These are phyloP conservation scores for Tragulus kanchil DNA, from an alignment of 2,113 vertebrate species.

Conservation along the genomic window DNA sequence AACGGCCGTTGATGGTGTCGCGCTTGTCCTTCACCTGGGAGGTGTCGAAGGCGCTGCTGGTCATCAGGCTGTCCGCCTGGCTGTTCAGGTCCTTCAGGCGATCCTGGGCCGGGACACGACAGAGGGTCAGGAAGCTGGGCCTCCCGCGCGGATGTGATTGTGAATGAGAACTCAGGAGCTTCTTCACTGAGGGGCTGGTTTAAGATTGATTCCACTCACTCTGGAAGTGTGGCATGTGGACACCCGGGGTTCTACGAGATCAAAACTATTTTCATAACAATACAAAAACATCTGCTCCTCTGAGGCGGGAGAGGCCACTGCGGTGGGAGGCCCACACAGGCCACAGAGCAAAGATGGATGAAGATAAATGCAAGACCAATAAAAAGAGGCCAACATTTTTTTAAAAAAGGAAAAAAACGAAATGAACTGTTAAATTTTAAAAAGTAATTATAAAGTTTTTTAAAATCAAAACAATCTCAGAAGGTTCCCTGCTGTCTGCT, in stretches of 20 bases:
- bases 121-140: background rate
- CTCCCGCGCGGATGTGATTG: accelerated
- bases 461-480: background rate
- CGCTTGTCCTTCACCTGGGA: slow-evolving; percentile 97
- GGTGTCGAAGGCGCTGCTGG: slow-evolving; percentile 97
- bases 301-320: too few relatives aligned
- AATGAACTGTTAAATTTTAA: background rate
- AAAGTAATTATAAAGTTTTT: background rate
- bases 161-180: background rate
- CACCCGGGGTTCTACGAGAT: background rate
- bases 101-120: slow-evolving; percentile 86
- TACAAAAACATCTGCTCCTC: background rate
- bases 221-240: too few relatives aligned
- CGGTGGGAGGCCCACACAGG: too few relatives aligned
- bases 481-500: background rate
- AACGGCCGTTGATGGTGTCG: slow-evolving; percentile 94
- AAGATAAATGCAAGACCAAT: too few relatives aligned
- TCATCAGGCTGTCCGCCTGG: slow-evolving; percentile 98
- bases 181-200: background rate
- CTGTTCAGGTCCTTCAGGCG: slow-evolving; percentile 98
- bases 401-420: background rate
- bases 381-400: too few relatives aligned
- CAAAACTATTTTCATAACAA: background rate
- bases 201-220: accelerated
- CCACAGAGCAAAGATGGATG: too few relatives aligned